phyloP scores from a whole-genome alignment of 2,888 invertebrate species.

The Rhimphoctona megacephalus region DNA sequence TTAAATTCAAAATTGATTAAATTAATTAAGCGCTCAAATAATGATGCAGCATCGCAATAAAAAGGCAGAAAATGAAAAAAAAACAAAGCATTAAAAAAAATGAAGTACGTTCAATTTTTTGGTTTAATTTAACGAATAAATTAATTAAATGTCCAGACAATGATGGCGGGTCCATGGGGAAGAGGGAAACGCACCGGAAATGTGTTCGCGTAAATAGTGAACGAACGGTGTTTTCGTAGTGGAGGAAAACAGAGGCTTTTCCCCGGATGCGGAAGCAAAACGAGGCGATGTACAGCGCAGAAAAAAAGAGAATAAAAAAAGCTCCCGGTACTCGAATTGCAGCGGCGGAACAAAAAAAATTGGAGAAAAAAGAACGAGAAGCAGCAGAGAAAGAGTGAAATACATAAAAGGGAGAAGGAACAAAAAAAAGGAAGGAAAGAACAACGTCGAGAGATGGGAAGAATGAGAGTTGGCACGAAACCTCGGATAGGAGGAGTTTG shows the following conservation, averaged over 20 bases:
- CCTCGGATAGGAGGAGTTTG: conserved; percentile 57
- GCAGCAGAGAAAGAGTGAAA: conserved; percentile 1
- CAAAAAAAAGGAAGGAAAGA: background rate
- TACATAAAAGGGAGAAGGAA: background rate
- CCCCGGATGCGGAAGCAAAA: conserved; percentile 71
- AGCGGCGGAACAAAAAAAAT: conserved; percentile 27
- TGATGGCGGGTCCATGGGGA: background rate
- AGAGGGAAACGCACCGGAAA: background rate
- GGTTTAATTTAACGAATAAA: background rate
- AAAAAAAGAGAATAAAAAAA: conserved; percentile 27
- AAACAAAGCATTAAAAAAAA: background rate
- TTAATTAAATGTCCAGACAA: background rate
- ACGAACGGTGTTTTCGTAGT: conserved; percentile 49
- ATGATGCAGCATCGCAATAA: no score
- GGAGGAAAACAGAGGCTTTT: conserved; percentile 60
- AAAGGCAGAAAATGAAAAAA: background rate
- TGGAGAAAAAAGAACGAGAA: background rate
- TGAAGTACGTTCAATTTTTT: background rate
- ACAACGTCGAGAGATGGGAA: conserved; percentile 27
- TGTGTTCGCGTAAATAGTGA: conserved; percentile 21
- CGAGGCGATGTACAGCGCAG: background rate
- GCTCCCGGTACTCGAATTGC: conserved; percentile 57
- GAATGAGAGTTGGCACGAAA: conserved; percentile 63
- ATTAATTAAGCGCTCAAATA: no score
- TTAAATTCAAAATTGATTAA: no score